Percentiles rank a stretch among this genome's conserved stretches.
Evolutionary conservation across 2,888 invertebrate genomes (phyloP).

Genomic region (Microchrysa polita): DNA sequence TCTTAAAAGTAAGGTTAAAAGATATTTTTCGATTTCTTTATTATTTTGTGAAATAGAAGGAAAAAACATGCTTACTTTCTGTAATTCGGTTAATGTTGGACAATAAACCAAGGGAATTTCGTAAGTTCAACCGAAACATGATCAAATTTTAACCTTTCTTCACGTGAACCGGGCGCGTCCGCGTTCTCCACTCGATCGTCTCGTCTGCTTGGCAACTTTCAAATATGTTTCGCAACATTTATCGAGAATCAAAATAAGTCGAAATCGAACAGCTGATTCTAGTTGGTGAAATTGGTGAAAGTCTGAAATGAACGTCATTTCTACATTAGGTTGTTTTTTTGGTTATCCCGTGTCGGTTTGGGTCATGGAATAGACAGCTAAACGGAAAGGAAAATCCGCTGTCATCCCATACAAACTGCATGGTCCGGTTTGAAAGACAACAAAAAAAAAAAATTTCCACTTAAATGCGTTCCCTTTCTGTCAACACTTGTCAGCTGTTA

Average conservation of each 20-base stretch:
- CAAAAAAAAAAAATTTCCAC: too few relatives aligned
- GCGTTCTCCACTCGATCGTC: too few relatives aligned
- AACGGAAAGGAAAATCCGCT: too few relatives aligned
- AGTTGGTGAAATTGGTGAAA: constrained; percentile 1
- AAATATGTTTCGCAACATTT: neutral
- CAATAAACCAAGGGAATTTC: neutral
- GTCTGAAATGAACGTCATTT: too few relatives aligned
- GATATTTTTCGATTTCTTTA: neutral
- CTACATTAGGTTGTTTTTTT: too few relatives aligned
- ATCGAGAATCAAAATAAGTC: neutral
- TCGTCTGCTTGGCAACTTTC: neutral
- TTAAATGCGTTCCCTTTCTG: too few relatives aligned
- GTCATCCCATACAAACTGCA: too few relatives aligned
- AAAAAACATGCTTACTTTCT: constrained; percentile 7
- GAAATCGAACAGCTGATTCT: neutral
- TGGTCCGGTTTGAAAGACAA: too few relatives aligned
- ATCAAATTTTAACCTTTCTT: neutral
- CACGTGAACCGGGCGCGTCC: too few relatives aligned
- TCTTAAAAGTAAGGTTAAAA: constrained; percentile 27
- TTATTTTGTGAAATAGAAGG: neutral
- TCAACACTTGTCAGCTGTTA: too few relatives aligned
- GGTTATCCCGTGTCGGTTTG: too few relatives aligned
- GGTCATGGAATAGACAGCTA: too few relatives aligned
- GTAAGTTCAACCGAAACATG: constrained; percentile 19
- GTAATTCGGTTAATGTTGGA: neutral